Evolutionary conservation across 2,113 vertebrate species (phyloP).

Genomic region (Dasypus novemcinctus): DNA sequence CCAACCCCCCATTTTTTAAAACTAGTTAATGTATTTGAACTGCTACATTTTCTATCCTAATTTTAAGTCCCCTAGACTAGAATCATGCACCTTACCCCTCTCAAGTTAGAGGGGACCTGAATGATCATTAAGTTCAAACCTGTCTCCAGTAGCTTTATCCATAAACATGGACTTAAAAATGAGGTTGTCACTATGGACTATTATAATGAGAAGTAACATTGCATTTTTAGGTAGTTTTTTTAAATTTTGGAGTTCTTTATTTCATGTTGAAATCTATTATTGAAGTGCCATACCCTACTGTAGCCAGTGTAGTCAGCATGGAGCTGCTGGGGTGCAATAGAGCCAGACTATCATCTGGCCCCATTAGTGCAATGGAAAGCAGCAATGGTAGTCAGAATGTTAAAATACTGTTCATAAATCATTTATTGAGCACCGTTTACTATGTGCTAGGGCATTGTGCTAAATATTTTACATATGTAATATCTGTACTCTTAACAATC

Average conservation of each 20-base stretch:
- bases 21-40: background rate
- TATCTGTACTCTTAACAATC: background rate
- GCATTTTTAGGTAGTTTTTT: background rate
- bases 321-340: background rate
- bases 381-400: background rate
- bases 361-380: background rate
- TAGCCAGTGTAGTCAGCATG: accelerated
- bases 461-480: background rate
- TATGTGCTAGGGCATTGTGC: background rate
- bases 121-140: background rate
- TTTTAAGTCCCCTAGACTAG: background rate
- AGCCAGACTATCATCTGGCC: background rate
- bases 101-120: background rate
- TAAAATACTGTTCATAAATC: background rate
- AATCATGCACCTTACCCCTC: background rate
- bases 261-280: background rate
- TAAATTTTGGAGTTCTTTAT: background rate
- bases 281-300: background rate
- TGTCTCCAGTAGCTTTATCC: background rate
- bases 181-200: background rate
- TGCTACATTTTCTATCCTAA: background rate
- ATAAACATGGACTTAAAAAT: background rate
- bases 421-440: background rate
- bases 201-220: background rate
- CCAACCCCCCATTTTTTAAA: background rate